These are phyloP conservation scores for Ceryle rudis DNA, from an alignment of 2,797 vertebrate genomes.

Conservation along the genomic window DNA sequence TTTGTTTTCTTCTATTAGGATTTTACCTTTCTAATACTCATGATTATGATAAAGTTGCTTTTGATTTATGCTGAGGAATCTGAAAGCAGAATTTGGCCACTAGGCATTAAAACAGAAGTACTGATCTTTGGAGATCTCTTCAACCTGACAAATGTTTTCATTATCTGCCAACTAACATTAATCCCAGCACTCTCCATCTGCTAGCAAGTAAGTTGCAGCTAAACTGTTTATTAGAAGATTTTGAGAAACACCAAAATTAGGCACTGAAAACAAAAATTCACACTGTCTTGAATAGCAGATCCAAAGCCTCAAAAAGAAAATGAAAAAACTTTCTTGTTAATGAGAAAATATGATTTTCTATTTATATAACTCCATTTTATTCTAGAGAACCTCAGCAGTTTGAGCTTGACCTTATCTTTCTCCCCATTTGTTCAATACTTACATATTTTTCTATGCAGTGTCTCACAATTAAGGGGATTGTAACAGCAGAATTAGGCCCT, in stretches of 20 bases:
- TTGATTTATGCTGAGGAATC: neutral
- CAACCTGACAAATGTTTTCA: neutral
- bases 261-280: neutral
- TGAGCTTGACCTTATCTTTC: constrained; percentile 23
- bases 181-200: neutral
- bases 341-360: constrained; percentile 38
- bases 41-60: neutral
- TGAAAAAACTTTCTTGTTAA: neutral
- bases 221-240: neutral
- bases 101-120: neutral
- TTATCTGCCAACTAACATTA: neutral
- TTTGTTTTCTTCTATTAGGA: neutral
- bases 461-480: neutral
- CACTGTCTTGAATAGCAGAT: neutral
- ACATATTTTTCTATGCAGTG: neutral
- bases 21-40: neutral
- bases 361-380: constrained; percentile 18
- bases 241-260: neutral
- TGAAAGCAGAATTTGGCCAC: neutral
- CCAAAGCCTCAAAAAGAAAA: neutral
- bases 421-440: neutral
- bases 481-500: constrained; percentile 25
- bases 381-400: constrained; percentile 22
- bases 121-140: neutral
- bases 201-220: neutral